Evolutionary conservation across 2,797 vertebrate genomes (phyloP).

Genomic region (Myotis findleyi): DNA sequence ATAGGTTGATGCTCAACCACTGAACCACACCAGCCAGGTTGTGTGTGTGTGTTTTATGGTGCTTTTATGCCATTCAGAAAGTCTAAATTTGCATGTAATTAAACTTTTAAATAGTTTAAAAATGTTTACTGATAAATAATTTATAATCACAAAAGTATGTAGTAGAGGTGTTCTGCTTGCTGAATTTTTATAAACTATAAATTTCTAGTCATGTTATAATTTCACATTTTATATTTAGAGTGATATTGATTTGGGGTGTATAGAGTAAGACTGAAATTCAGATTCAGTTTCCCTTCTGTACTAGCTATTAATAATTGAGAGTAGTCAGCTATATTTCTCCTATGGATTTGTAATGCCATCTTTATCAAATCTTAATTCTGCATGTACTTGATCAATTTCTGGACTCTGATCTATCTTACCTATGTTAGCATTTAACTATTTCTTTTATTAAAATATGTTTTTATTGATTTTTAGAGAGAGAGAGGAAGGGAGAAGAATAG

Average conservation of each 20-base stretch:
- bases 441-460: neutral
- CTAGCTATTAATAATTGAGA: neutral
- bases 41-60: neutral
- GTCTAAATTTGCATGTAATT: neutral
- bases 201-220: neutral
- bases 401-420: neutral
- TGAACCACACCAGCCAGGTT: neutral
- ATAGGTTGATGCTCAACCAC: too few species aligned
- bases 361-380: neutral
- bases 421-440: neutral
- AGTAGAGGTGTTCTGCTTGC: neutral
- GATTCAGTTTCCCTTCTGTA: neutral
- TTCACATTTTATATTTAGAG: neutral
- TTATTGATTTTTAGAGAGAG: too few species aligned
- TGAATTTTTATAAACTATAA: conserved; percentile 6
- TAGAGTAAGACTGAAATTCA: neutral
- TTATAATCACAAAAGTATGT: neutral
- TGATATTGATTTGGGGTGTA: neutral
- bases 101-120: neutral
- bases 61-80: neutral
- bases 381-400: neutral
- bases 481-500: too few species aligned
- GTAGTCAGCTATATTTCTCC: neutral
- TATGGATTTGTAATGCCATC: neutral
- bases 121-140: neutral